Evolutionary conservation across 2,888 invertebrate species (phyloP).

Genomic region (Carabus problematicus): DNA sequence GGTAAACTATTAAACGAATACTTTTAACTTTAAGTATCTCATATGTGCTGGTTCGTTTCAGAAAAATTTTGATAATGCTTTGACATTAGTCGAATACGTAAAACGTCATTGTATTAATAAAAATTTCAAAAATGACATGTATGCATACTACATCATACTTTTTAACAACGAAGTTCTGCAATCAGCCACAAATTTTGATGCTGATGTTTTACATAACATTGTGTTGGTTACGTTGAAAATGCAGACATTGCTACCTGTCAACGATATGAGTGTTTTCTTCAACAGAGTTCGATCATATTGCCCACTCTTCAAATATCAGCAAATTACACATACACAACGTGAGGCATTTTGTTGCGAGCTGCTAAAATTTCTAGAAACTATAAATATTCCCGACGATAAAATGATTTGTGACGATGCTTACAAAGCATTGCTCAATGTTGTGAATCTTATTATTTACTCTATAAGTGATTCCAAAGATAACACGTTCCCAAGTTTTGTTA

Average conservation of each 20-base stretch:
- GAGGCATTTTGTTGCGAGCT: constrained; percentile 3
- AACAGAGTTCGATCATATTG: constrained; percentile 8
- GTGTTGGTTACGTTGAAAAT: constrained; percentile 10
- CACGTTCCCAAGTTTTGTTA: constrained; percentile 11
- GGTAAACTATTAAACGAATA: background rate
- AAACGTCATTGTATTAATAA: constrained; percentile 9
- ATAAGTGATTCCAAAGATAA: constrained; percentile 12
- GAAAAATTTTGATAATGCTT: background rate
- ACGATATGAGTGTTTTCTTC: background rate
- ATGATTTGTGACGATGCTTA: constrained; percentile 4
- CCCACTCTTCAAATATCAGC: constrained; percentile 5
- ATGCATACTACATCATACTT: constrained; percentile 13
- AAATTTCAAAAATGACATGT: constrained; percentile 16
- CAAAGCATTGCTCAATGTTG: constrained; percentile 14
- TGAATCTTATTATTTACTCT: constrained; percentile 12
- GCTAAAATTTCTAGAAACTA: constrained; percentile 3
- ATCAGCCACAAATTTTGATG: background rate
- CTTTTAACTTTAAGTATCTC: background rate
- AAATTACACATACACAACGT: constrained; percentile 9
- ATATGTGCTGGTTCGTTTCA: background rate
- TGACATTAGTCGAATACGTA: constrained; percentile 12
- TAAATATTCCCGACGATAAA: constrained; percentile 2
- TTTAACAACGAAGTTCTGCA: constrained; percentile 24
- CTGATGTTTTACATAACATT: constrained; percentile 4
- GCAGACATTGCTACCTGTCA: constrained; percentile 10